Conservation (phyloP, 2,113 vertebrate species). For the Bos javanicus region DNA sequence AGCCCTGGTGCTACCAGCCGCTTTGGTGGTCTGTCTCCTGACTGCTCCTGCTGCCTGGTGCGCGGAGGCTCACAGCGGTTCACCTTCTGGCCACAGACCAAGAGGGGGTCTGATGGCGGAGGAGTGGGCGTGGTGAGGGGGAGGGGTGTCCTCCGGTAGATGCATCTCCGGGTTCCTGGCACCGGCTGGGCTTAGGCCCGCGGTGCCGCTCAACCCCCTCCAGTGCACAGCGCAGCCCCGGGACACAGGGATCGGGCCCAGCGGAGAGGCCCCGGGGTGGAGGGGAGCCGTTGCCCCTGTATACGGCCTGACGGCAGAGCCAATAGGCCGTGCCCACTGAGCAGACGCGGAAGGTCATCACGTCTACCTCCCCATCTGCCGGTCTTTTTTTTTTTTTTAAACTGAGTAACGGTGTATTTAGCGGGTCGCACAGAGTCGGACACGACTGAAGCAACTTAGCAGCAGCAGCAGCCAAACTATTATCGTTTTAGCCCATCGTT, state of each 20-base stretch:
- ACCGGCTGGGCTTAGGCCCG: background rate
- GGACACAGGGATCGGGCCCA: background rate
- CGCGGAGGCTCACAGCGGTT: background rate
- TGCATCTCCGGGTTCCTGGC: background rate
- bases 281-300: background rate
- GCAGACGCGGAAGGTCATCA: rapidly evolving
- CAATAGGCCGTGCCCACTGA: background rate
- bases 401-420: background rate
- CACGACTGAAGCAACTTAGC: too few species aligned
- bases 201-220: background rate
- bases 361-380: background rate
- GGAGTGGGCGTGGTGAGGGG: background rate
- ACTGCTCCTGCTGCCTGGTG: background rate
- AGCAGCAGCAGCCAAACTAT: background rate
- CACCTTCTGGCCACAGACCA: background rate
- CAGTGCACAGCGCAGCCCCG: rapidly evolving
- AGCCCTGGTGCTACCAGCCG: background rate
- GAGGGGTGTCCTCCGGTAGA: too few species aligned
- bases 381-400: background rate
- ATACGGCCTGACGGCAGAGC: background rate
- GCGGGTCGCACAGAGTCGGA: too few species aligned
- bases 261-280: background rate
- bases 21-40: background rate
- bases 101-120: background rate
- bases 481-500: background rate